phyloP scores from a whole-genome alignment of 2,113 vertebrate species.

The Circaetus cinerascens region DNA sequence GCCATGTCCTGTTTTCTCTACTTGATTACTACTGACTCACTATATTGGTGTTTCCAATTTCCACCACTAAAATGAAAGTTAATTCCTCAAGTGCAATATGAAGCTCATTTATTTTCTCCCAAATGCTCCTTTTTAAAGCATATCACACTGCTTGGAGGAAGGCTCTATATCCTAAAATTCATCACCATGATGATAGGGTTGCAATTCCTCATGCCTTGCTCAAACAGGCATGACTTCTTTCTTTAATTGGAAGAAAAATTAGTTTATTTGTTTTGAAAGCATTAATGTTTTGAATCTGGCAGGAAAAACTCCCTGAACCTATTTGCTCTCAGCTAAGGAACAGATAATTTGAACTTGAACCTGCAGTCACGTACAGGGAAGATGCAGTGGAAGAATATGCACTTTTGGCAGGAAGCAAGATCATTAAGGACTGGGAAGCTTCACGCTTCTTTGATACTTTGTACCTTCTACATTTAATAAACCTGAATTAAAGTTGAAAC shows the following conservation, averaged over 20 bases:
- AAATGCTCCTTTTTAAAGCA: not conserved
- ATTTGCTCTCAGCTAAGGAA: slow-evolving; percentile 29
- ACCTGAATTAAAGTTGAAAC: slow-evolving; percentile 12
- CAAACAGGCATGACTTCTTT: not conserved
- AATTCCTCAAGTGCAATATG: slow-evolving; percentile 1
- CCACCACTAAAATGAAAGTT: not conserved
- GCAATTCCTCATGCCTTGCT: not conserved
- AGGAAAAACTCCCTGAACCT: not conserved
- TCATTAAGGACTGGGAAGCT: not conserved
- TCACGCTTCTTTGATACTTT: not conserved
- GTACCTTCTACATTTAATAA: not conserved
- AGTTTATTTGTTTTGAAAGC: slow-evolving; percentile 19
- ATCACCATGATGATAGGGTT: not conserved
- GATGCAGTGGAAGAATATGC: not conserved
- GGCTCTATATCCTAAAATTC: not conserved
- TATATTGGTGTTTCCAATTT: not conserved
- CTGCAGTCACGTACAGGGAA: not conserved
- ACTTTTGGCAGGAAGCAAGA: slow-evolving; percentile 8
- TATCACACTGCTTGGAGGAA: not conserved
- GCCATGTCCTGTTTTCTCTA: not conserved
- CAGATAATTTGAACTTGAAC: slow-evolving; percentile 18
- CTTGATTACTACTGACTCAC: not conserved
- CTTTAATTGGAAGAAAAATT: slow-evolving; percentile 31
- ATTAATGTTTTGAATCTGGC: not conserved
- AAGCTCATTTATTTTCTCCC: slow-evolving; percentile 24